Base-by-base conservation (phyloP, 1,140 invertebrate genomes). In the Bursaphelenchus mucronatus region DNA sequence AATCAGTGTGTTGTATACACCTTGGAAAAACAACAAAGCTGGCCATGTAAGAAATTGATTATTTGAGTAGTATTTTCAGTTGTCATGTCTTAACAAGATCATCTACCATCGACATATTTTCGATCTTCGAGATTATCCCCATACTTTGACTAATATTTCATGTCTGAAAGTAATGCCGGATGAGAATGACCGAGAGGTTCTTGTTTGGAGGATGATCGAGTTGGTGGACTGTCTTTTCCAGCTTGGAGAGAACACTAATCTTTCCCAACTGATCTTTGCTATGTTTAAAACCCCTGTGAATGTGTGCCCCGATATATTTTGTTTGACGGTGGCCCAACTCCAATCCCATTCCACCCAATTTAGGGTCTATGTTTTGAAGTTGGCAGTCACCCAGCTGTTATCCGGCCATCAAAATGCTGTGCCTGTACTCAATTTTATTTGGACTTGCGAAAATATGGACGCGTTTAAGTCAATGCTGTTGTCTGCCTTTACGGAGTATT, bases 91-190 rank as follows among this genome's bases (percentile, higher is more conserved):
- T 13, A 87, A 88, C 64, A 88, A 90, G 67, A 89, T 93, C 66
- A 81, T 97, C 0, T 81, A 82, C 30, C 88, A 91, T 84, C 87
- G 90, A 0, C 94, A 97, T 82, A 87, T 97, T 43, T 94, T 97
- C 82, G 92, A 90, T 78, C 91, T 97, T 81, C 88, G 90, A 55
- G 93, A 97, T 82, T 89, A 91, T 83, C 88, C 89, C 0, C 91
- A 89, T 81, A 88, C 89, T 73, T 86, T 89, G 8, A 90, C 94
- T 3, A 84, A 88, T 0, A 88, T 92, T 61, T 91, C 95, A 72
- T 87, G 91, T 64, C 82, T 97, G 9, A 97, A 97, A 84, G 89
- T 90, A 15, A 88, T 89, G 13, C 73, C 74, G 3, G 73, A 74
- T 52, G 74, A 76, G 53, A 21, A 58, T 41, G 92, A 91, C 74